These are phyloP conservation scores for Drosophila tristis DNA, from an alignment of 1,140 invertebrate species.

Conservation along the genomic window DNA sequence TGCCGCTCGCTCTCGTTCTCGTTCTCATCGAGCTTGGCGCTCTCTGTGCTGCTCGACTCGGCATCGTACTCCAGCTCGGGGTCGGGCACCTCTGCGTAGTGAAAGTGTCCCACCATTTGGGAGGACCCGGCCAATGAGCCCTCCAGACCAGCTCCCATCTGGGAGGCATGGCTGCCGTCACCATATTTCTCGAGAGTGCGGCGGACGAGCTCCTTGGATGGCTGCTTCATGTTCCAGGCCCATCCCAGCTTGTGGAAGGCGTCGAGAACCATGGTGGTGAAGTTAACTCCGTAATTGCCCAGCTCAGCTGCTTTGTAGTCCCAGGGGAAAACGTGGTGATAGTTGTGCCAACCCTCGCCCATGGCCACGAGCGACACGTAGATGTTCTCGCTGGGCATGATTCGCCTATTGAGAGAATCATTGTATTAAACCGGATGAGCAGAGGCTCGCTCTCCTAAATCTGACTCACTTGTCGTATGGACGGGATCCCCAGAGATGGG, in stretches of 20 bases:
- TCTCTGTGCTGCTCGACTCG: conserved; percentile 81
- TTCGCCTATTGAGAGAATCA: conserved; percentile 85
- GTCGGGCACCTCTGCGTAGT: conserved; percentile 75
- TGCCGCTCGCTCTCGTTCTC: conserved; percentile 74
- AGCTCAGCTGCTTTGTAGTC: conserved; percentile 89
- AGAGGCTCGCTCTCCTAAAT: not conserved
- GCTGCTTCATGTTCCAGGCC: conserved; percentile 91
- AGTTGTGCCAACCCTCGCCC: conserved; percentile 95
- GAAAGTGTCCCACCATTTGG: conserved; percentile 61
- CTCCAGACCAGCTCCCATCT: conserved; percentile 8
- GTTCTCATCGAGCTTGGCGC: conserved; percentile 79
- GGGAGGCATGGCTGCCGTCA: conserved; percentile 86
- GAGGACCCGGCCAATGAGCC: conserved; percentile 14
- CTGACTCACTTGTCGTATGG: conserved; percentile 84
- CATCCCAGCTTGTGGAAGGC: conserved; percentile 91
- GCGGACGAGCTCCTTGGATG: conserved; percentile 86
- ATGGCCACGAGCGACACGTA: conserved; percentile 86
- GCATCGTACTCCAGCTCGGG: conserved; percentile 74
- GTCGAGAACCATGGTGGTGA: conserved; percentile 88
- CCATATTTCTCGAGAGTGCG: conserved; percentile 86
- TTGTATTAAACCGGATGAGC: too few species aligned
- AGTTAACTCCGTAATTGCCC: conserved; percentile 84
- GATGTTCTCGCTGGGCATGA: conserved; percentile 88
- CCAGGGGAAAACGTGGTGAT: conserved; percentile 96
- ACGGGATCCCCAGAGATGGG: conserved; percentile 79